These are phyloP conservation scores for Augochlorella aurata DNA, from an alignment of 2,888 invertebrate genomes.

Conservation along the genomic window DNA sequence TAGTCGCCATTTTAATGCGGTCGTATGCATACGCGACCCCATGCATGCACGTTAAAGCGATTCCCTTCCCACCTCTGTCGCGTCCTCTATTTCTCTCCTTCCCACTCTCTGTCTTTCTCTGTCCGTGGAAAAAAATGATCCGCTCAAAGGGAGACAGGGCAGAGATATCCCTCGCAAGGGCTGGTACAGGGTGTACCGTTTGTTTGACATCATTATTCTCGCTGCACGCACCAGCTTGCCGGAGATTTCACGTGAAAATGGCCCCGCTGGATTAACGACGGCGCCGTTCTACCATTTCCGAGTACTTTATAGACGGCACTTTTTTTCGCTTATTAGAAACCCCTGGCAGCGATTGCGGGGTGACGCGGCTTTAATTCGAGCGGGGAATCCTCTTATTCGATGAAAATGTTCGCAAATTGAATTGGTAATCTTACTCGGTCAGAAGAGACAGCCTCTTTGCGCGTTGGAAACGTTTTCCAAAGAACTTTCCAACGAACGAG, in stretches of 20 bases:
- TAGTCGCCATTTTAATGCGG: constrained; percentile 63
- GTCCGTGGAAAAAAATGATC: constrained; percentile 63
- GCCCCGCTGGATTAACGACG: constrained; percentile 52
- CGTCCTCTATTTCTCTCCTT: constrained; percentile 24
- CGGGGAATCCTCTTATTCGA: not conserved
- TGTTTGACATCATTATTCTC: constrained; percentile 79
- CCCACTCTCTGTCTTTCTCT: constrained; percentile 22
- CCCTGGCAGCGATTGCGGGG: not conserved
- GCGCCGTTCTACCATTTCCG: constrained; percentile 30
- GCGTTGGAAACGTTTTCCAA: not conserved
- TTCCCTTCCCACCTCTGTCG: constrained; percentile 56
- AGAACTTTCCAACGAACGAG: not conserved
- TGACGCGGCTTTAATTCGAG: not conserved
- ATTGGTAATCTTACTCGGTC: not conserved
- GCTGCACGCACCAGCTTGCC: constrained; percentile 65
- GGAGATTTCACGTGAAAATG: constrained; percentile 60
- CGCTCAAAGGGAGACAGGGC: constrained; percentile 60
- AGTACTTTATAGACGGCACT: constrained; percentile 42
- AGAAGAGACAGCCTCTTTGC: not conserved
- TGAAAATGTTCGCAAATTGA: no score
- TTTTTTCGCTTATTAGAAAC: constrained; percentile 26
- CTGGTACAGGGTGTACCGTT: constrained; percentile 68
- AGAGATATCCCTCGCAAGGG: constrained; percentile 66
- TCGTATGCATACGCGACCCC: constrained; percentile 63
- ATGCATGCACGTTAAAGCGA: constrained; percentile 76